Evolutionary conservation across 1,140 invertebrate genomes (phyloP).

Genomic region (Tetraneura akinire): DNA sequence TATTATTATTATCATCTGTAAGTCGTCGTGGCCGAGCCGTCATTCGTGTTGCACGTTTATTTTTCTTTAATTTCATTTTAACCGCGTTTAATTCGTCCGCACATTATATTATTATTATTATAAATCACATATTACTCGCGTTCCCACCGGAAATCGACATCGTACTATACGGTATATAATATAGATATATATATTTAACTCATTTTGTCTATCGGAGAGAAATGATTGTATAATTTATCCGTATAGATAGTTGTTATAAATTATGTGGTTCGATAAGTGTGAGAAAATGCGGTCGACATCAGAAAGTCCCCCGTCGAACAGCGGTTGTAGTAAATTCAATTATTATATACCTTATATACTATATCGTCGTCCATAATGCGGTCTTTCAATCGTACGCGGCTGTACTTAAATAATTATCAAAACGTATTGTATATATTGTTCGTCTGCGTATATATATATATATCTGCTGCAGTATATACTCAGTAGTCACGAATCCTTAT

Average conservation of each 20-base stretch:
- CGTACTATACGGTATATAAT: neutral
- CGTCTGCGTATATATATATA: too few relatives aligned
- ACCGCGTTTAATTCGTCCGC: neutral
- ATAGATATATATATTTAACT: too few relatives aligned
- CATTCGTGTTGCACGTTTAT: neutral
- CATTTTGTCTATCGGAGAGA: neutral
- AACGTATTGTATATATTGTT: neutral
- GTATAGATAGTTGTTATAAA: slow-evolving; percentile 12
- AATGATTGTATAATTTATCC: slow-evolving; percentile 27
- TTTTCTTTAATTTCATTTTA: neutral
- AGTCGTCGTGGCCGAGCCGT: too few relatives aligned
- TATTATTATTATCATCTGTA: neutral
- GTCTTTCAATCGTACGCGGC: slow-evolving; percentile 30
- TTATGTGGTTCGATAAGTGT: slow-evolving; percentile 13
- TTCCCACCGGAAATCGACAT: slow-evolving; percentile 39
- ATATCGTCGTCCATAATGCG: slow-evolving; percentile 24
- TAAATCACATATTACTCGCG: neutral
- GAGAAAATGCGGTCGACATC: slow-evolving; percentile 43
- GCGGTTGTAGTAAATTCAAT: slow-evolving; percentile 35
- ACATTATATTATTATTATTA: neutral
- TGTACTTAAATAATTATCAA: slow-evolving; percentile 23
- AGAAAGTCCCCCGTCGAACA: slow-evolving; percentile 19
- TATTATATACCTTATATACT: too few relatives aligned
- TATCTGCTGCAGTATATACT: too few relatives aligned
- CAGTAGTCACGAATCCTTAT: too few relatives aligned